Base-by-base conservation (phyloP, 1,140 invertebrate genomes). In the Meloidogyne hapla region DNA sequence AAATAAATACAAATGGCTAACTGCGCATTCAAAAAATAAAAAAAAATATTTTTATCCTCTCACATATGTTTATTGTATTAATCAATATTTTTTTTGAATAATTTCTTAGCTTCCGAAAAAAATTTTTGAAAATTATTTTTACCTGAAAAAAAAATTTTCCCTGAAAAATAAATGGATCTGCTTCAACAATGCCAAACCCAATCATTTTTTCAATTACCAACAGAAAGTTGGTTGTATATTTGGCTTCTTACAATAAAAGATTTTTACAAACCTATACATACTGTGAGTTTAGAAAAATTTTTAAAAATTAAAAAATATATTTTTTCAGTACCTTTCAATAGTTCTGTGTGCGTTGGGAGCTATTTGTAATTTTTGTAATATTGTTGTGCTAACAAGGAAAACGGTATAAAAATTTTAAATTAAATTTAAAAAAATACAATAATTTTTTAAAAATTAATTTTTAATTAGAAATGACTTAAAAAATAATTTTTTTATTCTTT, bases 301-400 rank as follows among this genome's bases (percentile, higher is more conserved):
- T 81, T 21, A 33, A 72, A 67, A 18, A 45, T 26, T 21, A 40
- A 0, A n/a, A n/a, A n/a, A n/a, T n/a, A n/a, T 26, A 45, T 38
- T 69, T 45, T 42, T 76, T 28, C 40, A 70, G 70, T 85, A 85
- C 66, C 61, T 85, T 40, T 85, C 83, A 25, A 85, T 85, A 40
- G 74, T 85, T 12, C 62, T 85, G 8, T 85, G 84, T 69, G 76
- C 85, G 1, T 33, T 85, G 12, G 84, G 84, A 6, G 77, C 85
- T 3, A 66, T 84, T 12, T 83, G 82, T 69, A 86, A 85, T 63
- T 81, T 87, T 40, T 86, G 85, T 74, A 85, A 85, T 64, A 85
- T 85, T 63, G 84, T 87, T n/a, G 82, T 85, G 13, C 69, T 85
- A 9, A 85, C 84, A 10, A 73, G 83, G 83, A 83, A 45, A 73